phyloP scores from a whole-genome alignment of 2,888 invertebrate genomes.

The Gryllus longicercus region DNA sequence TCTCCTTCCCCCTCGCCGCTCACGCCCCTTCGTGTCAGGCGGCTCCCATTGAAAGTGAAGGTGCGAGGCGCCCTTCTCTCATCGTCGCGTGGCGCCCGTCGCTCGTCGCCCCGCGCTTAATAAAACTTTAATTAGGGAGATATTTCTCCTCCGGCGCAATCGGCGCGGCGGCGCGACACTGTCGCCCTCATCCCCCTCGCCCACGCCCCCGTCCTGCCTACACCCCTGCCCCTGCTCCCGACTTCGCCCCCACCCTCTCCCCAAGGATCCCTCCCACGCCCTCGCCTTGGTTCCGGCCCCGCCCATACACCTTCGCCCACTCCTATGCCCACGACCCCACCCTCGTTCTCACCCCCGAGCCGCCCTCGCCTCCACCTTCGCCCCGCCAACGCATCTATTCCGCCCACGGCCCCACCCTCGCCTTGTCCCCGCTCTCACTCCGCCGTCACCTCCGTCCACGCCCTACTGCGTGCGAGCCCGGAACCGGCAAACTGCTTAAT shows the following conservation, averaged over 20 bases:
- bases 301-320: too few relatives aligned
- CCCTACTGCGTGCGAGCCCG: background rate
- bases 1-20: too few relatives aligned
- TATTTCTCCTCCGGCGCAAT: background rate
- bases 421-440: background rate
- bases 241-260: background rate
- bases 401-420: background rate
- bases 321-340: background rate
- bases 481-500: conserved; percentile 1
- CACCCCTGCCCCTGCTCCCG: background rate
- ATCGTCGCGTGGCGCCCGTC: background rate
- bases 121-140: conserved; percentile 5
- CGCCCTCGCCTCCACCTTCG: background rate
- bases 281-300: too few relatives aligned
- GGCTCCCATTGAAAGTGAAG: too few relatives aligned
- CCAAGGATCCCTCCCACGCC: too few relatives aligned
- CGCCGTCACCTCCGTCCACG: background rate
- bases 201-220: background rate
- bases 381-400: too few relatives aligned
- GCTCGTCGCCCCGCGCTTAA: background rate
- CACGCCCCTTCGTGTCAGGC: too few relatives aligned
- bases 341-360: background rate
- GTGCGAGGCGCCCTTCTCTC: background rate
- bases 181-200: background rate
- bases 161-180: background rate